Evolutionary conservation across 2,113 vertebrate species (phyloP).

Genomic region (Perccottus glenii): DNA sequence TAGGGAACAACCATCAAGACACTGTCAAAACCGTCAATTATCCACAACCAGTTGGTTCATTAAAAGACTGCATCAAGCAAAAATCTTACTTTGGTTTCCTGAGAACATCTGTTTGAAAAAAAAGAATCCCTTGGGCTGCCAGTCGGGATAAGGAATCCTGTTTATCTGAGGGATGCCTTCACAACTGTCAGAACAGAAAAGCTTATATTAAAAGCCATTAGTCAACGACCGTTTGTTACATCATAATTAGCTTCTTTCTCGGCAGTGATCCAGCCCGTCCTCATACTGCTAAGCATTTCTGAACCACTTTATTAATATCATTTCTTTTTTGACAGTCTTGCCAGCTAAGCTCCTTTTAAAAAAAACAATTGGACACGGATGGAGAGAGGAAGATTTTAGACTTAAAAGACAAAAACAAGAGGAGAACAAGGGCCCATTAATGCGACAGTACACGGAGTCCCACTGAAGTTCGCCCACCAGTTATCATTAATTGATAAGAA

Average conservation of each 20-base stretch:
- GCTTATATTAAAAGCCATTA: slow-evolving; percentile 10
- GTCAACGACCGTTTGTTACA: slow-evolving; percentile 20
- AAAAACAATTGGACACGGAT: slow-evolving; percentile 18
- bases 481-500: slow-evolving; percentile 36
- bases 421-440: slow-evolving; percentile 20
- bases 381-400: slow-evolving; percentile 13
- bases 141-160: no score
- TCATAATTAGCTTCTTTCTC: slow-evolving; percentile 26
- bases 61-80: no score
- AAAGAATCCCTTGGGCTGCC: no score
- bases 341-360: slow-evolving; percentile 36
- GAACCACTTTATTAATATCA: slow-evolving; percentile 21
- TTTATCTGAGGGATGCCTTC: no score
- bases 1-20: no score
- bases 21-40: no score
- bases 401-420: slow-evolving; percentile 12
- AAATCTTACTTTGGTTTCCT: no score
- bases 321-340: slow-evolving; percentile 32
- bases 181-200: neutral
- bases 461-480: slow-evolving; percentile 10
- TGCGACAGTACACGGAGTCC: neutral
- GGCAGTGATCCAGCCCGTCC: slow-evolving; percentile 15
- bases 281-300: slow-evolving; percentile 9
- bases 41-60: no score
- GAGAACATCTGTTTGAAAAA: no score